These are phyloP conservation scores for Lasiurus cinereus DNA, from an alignment of 2,113 vertebrate species.

Conservation along the genomic window DNA sequence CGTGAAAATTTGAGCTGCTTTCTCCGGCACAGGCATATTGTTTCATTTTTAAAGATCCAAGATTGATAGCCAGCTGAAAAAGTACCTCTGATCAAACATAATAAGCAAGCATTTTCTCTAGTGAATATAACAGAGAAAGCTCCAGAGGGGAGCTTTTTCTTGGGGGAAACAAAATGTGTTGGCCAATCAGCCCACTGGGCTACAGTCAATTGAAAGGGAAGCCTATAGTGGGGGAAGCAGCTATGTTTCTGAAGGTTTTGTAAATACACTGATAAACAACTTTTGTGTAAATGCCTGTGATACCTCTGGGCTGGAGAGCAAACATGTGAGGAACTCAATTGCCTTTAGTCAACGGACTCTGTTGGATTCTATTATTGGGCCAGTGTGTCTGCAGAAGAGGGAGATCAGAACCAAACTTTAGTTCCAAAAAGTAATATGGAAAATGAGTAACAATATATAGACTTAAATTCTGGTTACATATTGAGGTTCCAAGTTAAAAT, in stretches of 20 bases:
- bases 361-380: neutral
- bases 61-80: conserved; percentile 61
- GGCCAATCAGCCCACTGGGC: conserved; percentile 52
- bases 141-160: conserved; percentile 33
- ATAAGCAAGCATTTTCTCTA: conserved; percentile 41
- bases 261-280: conserved; percentile 63
- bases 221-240: neutral
- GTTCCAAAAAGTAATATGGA: neutral
- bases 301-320: conserved; percentile 22
- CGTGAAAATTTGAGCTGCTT: neutral
- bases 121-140: conserved; percentile 38
- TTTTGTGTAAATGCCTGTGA: conserved; percentile 63
- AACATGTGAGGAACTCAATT: neutral
- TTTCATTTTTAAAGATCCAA: conserved; percentile 60
- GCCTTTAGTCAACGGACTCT: neutral
- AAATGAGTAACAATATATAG: conserved; percentile 8
- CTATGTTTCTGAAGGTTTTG: conserved; percentile 46
- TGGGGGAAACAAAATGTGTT: neutral
- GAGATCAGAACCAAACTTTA: neutral
- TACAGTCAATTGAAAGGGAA: conserved; percentile 46
- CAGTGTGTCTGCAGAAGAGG: neutral
- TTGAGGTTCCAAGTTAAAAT: neutral
- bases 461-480: neutral
- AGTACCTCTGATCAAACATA: conserved; percentile 60
- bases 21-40: neutral